Conservation (phyloP, 1,140 invertebrate genomes). For the Drosophila busckii region DNA sequence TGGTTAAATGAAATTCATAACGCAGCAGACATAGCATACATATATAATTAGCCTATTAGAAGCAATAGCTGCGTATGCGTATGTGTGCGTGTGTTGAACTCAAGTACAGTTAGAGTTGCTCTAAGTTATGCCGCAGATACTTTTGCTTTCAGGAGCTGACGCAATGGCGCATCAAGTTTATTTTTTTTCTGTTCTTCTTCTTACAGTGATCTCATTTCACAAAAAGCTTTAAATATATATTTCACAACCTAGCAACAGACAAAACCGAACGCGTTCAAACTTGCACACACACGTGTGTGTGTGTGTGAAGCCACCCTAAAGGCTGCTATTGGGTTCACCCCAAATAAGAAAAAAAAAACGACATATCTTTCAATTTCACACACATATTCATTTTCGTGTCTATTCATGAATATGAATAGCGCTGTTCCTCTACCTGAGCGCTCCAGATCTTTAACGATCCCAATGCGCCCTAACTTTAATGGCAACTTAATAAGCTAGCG, state of each 20-base stretch:
- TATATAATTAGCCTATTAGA: constrained; percentile 66
- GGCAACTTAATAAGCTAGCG: constrained; percentile 53
- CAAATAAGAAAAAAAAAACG: neutral
- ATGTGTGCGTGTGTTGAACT: neutral
- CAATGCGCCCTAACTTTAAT: too few relatives aligned
- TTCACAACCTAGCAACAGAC: constrained; percentile 51
- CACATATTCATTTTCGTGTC: constrained; percentile 68
- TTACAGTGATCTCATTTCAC: constrained; percentile 32
- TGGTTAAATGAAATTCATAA: constrained; percentile 68
- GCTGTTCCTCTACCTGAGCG: constrained; percentile 36
- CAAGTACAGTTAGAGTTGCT: constrained; percentile 28
- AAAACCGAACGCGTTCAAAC: too few relatives aligned
- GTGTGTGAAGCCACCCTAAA: too few relatives aligned
- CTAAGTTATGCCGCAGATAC: constrained; percentile 16
- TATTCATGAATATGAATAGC: constrained; percentile 71
- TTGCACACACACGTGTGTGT: too few relatives aligned
- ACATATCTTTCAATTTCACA: constrained; percentile 65
- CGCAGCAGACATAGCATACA: constrained; percentile 14
- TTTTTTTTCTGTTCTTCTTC: constrained; percentile 13
- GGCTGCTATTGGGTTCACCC: too few relatives aligned
- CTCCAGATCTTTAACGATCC: too few relatives aligned
- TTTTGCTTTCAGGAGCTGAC: constrained; percentile 19
- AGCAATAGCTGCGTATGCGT: neutral
- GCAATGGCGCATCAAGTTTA: constrained; percentile 32
- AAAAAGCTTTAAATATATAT: constrained; percentile 22